phyloP scores from a whole-genome alignment of 1,140 invertebrate genomes.

The Paracyclopina nana region DNA sequence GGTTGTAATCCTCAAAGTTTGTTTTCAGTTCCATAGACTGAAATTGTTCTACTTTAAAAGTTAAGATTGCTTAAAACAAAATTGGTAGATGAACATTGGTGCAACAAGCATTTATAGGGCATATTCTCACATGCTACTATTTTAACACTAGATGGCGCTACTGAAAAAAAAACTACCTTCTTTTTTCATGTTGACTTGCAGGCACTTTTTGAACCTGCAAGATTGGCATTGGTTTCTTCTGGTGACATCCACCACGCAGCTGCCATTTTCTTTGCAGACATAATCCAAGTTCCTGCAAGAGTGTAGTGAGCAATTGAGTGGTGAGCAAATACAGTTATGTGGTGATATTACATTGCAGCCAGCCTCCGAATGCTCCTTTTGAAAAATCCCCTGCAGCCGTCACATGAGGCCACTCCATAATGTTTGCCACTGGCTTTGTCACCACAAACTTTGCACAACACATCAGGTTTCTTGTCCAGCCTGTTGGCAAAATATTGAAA shows the following conservation, averaged over 20 bases:
- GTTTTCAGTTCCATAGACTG: no score
- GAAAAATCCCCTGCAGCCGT: slow-evolving; percentile 79
- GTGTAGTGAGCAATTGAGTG: slow-evolving; percentile 1
- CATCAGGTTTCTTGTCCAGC: slow-evolving; percentile 18
- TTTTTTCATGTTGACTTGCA: slow-evolving; percentile 81
- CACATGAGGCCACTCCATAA: slow-evolving; percentile 73
- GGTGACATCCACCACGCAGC: slow-evolving; percentile 73
- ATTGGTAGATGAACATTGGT: no score
- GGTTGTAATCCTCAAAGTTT: no score
- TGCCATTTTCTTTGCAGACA: slow-evolving; percentile 71
- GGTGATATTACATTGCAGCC: slow-evolving; percentile 17
- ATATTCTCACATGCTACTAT: no score
- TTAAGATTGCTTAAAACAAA: no score
- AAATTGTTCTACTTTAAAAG: no score
- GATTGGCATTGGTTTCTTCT: slow-evolving; percentile 85
- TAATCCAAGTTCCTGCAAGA: slow-evolving; percentile 59
- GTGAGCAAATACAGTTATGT: background rate
- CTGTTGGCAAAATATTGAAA: no score
- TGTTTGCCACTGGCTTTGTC: slow-evolving; percentile 82
- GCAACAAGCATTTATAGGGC: no score
- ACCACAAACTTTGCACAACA: slow-evolving; percentile 53
- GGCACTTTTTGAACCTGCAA: slow-evolving; percentile 75
- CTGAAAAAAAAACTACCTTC: no score
- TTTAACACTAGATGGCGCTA: no score
- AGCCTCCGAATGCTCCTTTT: slow-evolving; percentile 61